Evolutionary conservation across 1,140 invertebrate species (phyloP), one percentile per base, ranked within the genome.

Genomic region (Rhizoglyphus robini): DNA sequence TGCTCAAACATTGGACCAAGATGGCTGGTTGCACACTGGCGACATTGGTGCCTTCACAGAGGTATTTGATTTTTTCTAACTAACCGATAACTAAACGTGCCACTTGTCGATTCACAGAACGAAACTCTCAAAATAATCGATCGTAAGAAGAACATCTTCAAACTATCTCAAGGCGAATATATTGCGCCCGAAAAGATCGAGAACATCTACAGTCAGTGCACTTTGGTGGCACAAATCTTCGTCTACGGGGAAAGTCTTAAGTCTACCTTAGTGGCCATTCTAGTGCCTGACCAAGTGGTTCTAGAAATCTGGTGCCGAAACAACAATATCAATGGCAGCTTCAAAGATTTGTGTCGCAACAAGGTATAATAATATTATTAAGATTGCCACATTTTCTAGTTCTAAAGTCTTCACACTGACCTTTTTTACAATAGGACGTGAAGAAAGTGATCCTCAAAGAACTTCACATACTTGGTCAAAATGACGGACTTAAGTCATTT

Each of bases 141-240:
- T 76, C 82, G 94, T 70, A 91, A 88, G 78, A 96, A 96, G 78
- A 88, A 96, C 76, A 96, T 95, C 69, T 98, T 98, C 77, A 97
- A 97, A 78, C 78, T 96, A 57, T 89, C 91, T 36, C 93, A 96
- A 81, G 95, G 96, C 66, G 95, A 98, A 79, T 99, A 98, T 72
- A 95, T 99, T 74, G 92, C 96, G 69, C 94, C 96, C 60, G 95
- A 99, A 78, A 98, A 97, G 81, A 96, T 99, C 71, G 96, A 99
- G 80, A 95, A 90, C 76, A 90, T 96, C 73, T 97, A 98, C 75
- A 83, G 88, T 61, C 82, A 88, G 72, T 91, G 89, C 76, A 85
- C 88, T 71, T 91, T 90, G 72, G 88, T 99, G 4, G 84, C 90
- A 71, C 96, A 99, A 82, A 85, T 97, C 20, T 98, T 90, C 79